A percentile compares a stretch with the other conserved stretches of the same genome.
Evolutionary conservation across 1,140 invertebrate species (phyloP).

Genomic region (Diplogasteroides magnus): DNA sequence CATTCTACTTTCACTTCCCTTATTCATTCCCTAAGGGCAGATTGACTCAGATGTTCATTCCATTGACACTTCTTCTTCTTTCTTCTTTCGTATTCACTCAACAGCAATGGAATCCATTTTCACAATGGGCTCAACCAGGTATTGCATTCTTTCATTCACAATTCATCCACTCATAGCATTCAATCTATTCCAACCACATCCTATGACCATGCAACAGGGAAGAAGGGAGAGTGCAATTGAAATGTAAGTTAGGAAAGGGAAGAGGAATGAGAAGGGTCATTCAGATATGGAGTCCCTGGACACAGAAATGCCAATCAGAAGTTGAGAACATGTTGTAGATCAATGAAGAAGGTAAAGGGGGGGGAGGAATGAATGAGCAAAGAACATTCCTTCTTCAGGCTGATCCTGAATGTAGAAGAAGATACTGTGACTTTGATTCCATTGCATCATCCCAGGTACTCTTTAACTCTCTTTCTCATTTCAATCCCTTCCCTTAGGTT

Average conservation of each 20-base stretch:
- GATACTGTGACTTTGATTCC: slow-evolving; percentile 51
- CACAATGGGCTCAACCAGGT: slow-evolving; percentile 13
- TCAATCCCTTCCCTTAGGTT: slow-evolving; percentile 42
- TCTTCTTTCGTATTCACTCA: too few species aligned
- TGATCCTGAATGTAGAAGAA: slow-evolving; percentile 45
- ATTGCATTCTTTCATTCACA: not conserved
- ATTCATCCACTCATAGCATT: slow-evolving; percentile 5
- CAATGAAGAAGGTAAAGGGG: too few species aligned
- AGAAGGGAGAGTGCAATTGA: slow-evolving; percentile 9
- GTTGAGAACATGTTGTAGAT: slow-evolving; percentile 43
- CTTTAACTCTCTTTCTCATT: too few species aligned
- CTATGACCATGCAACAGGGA: slow-evolving; percentile 3
- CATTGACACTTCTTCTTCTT: not conserved
- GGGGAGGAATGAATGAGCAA: too few species aligned
- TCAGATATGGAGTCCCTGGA: slow-evolving; percentile 26
- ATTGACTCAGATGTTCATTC: not conserved
- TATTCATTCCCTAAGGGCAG: too few species aligned
- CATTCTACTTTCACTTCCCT: too few species aligned
- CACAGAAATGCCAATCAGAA: slow-evolving; percentile 43
- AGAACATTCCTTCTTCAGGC: too few species aligned
- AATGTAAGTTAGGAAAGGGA: not conserved
- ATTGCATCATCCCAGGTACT: too few species aligned
- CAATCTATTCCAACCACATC: slow-evolving; percentile 4
- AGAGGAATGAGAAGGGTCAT: not conserved
- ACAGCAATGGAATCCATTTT: slow-evolving; percentile 16